Conservation (phyloP, 2,888 invertebrate genomes). For the Agrilus cyanescens region DNA sequence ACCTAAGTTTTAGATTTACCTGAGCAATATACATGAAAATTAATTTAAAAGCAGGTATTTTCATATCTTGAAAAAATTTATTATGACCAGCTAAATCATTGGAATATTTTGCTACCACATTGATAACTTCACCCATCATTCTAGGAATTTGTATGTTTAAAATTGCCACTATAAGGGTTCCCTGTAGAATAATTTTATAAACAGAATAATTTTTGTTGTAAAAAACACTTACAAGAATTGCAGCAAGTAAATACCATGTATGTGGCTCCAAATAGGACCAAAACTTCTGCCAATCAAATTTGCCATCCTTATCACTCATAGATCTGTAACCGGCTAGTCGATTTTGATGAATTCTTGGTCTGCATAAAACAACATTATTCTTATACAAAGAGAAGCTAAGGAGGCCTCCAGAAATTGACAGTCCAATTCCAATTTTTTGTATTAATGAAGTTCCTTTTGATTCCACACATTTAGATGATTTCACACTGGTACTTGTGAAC, state of each 20-base stretch:
- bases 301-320: slow-evolving; percentile 38
- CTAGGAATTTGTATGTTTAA: slow-evolving; percentile 85
- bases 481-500: too few relatives aligned
- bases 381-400: too few relatives aligned
- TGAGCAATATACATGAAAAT: slow-evolving; percentile 59
- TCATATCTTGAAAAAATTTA: slow-evolving; percentile 49
- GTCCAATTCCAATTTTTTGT: too few relatives aligned
- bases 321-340: slow-evolving; percentile 28
- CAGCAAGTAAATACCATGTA: slow-evolving; percentile 61
- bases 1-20: slow-evolving; percentile 38
- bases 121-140: slow-evolving; percentile 70
- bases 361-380: slow-evolving; percentile 18
- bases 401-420: too few relatives aligned
- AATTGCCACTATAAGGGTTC: slow-evolving; percentile 75
- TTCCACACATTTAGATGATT: too few relatives aligned
- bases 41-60: slow-evolving; percentile 54
- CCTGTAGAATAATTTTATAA: slow-evolving; percentile 44
- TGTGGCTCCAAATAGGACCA: slow-evolving; percentile 64
- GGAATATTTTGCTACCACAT: slow-evolving; percentile 52
- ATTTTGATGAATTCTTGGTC: slow-evolving; percentile 18
- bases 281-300: slow-evolving; percentile 71
- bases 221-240: slow-evolving; percentile 57
- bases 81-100: slow-evolving; percentile 37
- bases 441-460: too few relatives aligned
- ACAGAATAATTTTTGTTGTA: not conserved